Evolutionary conservation across 2,888 invertebrate genomes (phyloP), one percentile per base, ranked within the genome.

Genomic region (Panopea generosa): DNA sequence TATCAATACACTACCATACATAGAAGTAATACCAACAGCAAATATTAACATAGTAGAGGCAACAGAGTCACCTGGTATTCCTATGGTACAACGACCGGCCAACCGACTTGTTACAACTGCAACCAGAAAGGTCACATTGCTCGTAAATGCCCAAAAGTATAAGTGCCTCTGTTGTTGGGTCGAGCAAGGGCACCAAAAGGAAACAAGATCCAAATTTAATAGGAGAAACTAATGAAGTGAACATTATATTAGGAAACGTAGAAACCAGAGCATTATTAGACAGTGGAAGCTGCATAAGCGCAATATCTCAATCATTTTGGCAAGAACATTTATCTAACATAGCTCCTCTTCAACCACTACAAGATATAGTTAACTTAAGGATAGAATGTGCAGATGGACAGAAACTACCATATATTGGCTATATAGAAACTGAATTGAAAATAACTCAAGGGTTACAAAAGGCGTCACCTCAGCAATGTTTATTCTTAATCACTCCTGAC

Each of bases 91-190:
- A n/a, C n/a, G n/a, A n/a, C n/a, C n/a, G n/a, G n/a, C n/a, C 22
- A 27, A n/a, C 43, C 59, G 18, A 26, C 45, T 2, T 61, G 68
- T 47, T 68, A 16, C n/a, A 52, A 68, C 7, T 68, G 60, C 24
- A 14, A 43, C 18, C 16, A 53, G 24, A 27, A 40, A 22, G 52
- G 68, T 14, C 68, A 68, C 45, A 50, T 60, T 9, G 52, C 61
- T 22, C 52, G 68, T 27, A 14, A 68, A 20, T 68, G 68, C 60
- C 68, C 68, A 57, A 71, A 63, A 24, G 18, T 16, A 6, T 62
- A 38, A 62, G 70, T 62, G 57, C 70, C 38, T 14, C 38, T 14
- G 50, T 56, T 18, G 29, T 2, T 3, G 70, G 62, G 43, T 50
- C 62, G 26, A 27, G 24, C 43, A 27, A 0, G 2, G 56, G 71